Base-by-base conservation (phyloP, 2,888 invertebrate species). In the Drosophila diplacantha region DNA sequence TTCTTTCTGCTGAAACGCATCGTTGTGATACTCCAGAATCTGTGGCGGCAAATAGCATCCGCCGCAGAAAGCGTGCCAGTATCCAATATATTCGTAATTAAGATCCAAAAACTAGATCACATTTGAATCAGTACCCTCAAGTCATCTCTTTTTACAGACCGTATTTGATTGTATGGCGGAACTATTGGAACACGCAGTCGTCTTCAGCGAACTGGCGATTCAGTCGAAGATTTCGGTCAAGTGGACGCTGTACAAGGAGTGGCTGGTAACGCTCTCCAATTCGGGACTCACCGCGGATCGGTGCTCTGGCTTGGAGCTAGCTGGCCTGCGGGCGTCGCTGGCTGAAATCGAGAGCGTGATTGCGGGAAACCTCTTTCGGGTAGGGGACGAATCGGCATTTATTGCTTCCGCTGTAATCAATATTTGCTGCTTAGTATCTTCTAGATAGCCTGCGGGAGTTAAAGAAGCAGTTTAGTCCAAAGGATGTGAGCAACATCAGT, bases 191-290 rank as follows among this genome's bases (percentile, higher is more conserved):
- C 89, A 92, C 55, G 86, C 94, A 20, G 88, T 93, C 22, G 90
- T 91, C 14, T 88, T 96, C 58, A 87, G 88, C 61, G 88, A 87
- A 49, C 84, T 88, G 11, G 72, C 86, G 3, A 62, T 72, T 8
- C 78, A 76, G 37, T 86, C 87, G 0, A 84, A 83, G 34, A 81
- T 87, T 9, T 70, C 74, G 3, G 89, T 91, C 53, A 94, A 94
- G 85, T 97, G 96, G 96, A 91, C 91, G 53, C 90, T 92, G 29
- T 97, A 95, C 83, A 92, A 93, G 83, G 92, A 94, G 87, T 92
- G 92, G 83, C 89, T 96, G 1, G 92, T 92, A 73, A 91, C 92
- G 31, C 91, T 93, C 31, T 89, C 91, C 56, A 92, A 92, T 70
- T 92, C 92, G 84, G 91, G 31, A 87, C 90, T 32, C 90, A 91